These are phyloP conservation scores for Mercenaria mercenaria DNA, from an alignment of 1,140 invertebrate species.

Conservation along the genomic window DNA sequence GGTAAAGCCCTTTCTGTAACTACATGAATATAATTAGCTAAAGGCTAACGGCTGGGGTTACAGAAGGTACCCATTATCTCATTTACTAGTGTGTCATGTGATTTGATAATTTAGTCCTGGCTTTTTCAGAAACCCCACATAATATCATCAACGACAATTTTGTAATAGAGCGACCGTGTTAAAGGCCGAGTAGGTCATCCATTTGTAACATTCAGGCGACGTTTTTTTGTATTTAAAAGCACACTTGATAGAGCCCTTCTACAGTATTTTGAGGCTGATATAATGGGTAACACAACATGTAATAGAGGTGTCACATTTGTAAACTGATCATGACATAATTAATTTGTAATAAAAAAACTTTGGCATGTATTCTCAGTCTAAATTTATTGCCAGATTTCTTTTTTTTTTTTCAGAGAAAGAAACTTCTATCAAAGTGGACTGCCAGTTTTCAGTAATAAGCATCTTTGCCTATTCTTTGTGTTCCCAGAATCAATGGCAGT, in stretches of 20 bases:
- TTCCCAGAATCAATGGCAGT: no score
- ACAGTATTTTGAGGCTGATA: not conserved
- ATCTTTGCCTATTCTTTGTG: no score
- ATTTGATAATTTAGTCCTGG: conserved; percentile 61
- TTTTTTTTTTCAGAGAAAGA: not conserved
- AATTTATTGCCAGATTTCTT: conserved; percentile 19
- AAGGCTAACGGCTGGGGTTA: conserved; percentile 41
- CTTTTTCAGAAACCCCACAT: conserved; percentile 20
- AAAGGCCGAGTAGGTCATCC: conserved; percentile 30
- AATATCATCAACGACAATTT: conserved; percentile 53
- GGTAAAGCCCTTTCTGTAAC: conserved; percentile 40
- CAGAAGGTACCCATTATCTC: conserved; percentile 48
- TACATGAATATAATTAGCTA: conserved; percentile 66
- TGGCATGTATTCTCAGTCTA: conserved; percentile 19
- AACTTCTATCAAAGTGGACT: not conserved
- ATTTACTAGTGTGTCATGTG: conserved; percentile 52
- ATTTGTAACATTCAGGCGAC: conserved; percentile 25
- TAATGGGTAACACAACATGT: conserved; percentile 33
- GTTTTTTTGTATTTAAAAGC: conserved; percentile 20
- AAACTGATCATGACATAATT: conserved; percentile 45
- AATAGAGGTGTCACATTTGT: conserved; percentile 44
- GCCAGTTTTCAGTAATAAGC: no score
- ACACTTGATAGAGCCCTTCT: conserved; percentile 31
- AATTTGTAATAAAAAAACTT: conserved; percentile 48
- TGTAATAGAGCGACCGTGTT: conserved; percentile 21